Evolutionary conservation across 2,113 vertebrate genomes (phyloP).

Genomic region (Ptilonorhynchus violaceus): DNA sequence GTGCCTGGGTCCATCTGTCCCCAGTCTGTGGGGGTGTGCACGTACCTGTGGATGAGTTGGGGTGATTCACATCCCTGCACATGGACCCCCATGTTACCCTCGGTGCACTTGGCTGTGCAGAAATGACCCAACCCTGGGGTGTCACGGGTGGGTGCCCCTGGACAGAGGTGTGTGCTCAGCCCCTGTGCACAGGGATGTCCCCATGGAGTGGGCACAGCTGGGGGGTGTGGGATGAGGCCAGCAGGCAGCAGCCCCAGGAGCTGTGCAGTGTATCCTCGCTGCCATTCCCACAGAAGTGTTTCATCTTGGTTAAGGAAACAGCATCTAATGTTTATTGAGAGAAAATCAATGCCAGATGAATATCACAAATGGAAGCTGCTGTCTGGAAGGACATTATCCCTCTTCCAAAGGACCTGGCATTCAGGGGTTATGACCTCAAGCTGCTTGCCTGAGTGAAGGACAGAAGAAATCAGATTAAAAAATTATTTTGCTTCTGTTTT

Average conservation of each 20-base stretch:
- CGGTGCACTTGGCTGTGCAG: fast-evolving
- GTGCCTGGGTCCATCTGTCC: fast-evolving
- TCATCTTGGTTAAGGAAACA: background rate
- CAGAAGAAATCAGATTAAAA: background rate
- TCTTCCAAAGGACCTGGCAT: background rate
- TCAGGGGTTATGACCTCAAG: background rate
- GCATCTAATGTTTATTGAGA: background rate
- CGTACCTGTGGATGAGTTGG: fast-evolving
- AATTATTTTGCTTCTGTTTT: background rate
- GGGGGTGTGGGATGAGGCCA: background rate
- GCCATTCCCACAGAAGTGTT: background rate
- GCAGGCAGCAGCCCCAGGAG: background rate
- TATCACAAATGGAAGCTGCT: background rate
- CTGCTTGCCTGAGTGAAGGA: background rate
- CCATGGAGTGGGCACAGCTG: background rate
- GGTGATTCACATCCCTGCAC: fast-evolving
- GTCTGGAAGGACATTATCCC: background rate
- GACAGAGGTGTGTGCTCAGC: background rate
- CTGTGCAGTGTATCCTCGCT: fast-evolving
- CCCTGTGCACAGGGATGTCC: background rate
- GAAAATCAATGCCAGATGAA: background rate
- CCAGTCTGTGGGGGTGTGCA: background rate
- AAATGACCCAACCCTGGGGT: fast-evolving
- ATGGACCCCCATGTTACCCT: fast-evolving
- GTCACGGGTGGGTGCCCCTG: background rate